Evolutionary conservation across 2,113 vertebrate species (phyloP).

Genomic region (Brevimyrus niger): DNA sequence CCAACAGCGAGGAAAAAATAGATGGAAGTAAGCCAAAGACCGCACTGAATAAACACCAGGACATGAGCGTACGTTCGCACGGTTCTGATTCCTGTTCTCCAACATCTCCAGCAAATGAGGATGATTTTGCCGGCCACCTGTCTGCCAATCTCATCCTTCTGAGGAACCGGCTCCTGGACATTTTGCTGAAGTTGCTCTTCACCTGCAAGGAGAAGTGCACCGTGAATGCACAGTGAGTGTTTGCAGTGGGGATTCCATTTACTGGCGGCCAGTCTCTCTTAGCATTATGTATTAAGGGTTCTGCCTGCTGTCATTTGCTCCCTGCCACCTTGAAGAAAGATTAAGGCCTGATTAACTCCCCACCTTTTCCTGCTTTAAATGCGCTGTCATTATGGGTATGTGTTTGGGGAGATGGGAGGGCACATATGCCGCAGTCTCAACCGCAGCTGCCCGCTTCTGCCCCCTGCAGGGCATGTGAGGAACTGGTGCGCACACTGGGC

Average conservation of each 20-base stretch:
- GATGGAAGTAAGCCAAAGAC: constrained; percentile 69
- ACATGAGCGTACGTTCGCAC: not conserved
- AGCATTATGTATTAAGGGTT: not conserved
- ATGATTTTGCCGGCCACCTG: constrained; percentile 87
- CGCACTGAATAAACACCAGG: not conserved
- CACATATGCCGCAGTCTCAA: not conserved
- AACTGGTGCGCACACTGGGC: constrained; percentile 81
- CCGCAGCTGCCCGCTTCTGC: not conserved
- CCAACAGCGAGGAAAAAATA: constrained; percentile 86
- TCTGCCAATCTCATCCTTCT: constrained; percentile 90
- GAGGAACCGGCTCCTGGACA: constrained; percentile 87
- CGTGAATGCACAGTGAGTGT: constrained; percentile 84
- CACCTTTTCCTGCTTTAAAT: not conserved
- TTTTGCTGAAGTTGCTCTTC: constrained; percentile 84
- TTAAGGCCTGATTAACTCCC: not conserved
- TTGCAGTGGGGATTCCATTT: not conserved
- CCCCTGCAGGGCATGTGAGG: constrained; percentile 83
- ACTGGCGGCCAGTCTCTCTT: not conserved
- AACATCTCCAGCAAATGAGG: constrained; percentile 68
- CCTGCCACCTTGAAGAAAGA: not conserved
- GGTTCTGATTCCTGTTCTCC: not conserved
- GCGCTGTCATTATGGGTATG: not conserved
- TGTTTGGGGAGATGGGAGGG: not conserved
- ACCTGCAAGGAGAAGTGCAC: constrained; percentile 85
- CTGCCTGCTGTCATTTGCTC: not conserved